These are phyloP conservation scores for Apeltes quadracus DNA, from an alignment of 2,113 vertebrate species.

Conservation along the genomic window DNA sequence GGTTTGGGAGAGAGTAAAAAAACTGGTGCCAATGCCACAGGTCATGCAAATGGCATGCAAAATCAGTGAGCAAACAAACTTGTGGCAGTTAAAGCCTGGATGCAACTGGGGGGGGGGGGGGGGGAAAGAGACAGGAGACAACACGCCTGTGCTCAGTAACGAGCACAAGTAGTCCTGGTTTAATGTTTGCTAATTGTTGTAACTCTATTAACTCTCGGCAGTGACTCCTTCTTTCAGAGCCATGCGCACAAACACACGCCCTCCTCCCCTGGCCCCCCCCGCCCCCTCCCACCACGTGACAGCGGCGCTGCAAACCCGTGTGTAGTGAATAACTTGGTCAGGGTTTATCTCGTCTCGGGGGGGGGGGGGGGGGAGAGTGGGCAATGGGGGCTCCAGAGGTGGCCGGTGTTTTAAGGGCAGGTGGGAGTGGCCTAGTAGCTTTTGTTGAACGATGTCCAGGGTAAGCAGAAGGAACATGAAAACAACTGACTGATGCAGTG, in stretches of 20 bases:
- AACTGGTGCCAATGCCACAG: conserved; percentile 52
- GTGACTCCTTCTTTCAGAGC: conserved; percentile 56
- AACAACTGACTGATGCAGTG: conserved; percentile 65
- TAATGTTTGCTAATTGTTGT: conserved; percentile 53
- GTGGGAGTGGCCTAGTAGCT: conserved; percentile 55
- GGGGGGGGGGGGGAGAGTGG: conserved; percentile 10
- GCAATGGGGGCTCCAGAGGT: conserved; percentile 49
- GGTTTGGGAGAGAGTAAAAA: conserved; percentile 20
- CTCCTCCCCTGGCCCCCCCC: too few relatives aligned
- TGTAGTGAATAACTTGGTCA: conserved; percentile 42
- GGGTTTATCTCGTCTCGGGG: conserved; percentile 40
- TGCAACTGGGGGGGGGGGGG: conserved; percentile 1
- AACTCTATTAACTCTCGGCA: conserved; percentile 28
- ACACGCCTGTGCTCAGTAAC: conserved; percentile 36
- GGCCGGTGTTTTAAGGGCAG: conserved; percentile 38
- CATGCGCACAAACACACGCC: not conserved
- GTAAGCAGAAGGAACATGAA: conserved; percentile 66
- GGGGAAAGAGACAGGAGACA: conserved; percentile 35
- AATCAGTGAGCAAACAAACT: conserved; percentile 45
- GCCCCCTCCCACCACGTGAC: conserved; percentile 38
- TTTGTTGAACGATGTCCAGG: conserved; percentile 67
- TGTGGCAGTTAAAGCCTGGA: conserved; percentile 58
- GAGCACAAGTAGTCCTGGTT: conserved; percentile 31
- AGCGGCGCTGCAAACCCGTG: not conserved
- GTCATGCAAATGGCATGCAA: conserved; percentile 80